A percentile compares a stretch with the other conserved stretches of the same genome.
Evolutionary conservation across 2,113 vertebrate species (phyloP).

Genomic region (Pheucticus melanocephalus): DNA sequence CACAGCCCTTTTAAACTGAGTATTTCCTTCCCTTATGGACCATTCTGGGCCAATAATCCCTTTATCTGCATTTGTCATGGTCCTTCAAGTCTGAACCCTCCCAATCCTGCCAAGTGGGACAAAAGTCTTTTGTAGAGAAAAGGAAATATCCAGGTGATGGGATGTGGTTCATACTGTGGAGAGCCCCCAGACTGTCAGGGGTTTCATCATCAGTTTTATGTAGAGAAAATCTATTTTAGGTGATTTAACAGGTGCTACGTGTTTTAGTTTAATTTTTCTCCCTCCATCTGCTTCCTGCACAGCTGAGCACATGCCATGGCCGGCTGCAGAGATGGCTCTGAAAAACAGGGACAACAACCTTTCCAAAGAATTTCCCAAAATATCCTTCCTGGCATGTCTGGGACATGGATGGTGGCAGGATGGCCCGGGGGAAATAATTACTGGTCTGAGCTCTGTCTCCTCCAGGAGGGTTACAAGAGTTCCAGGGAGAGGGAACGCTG

Average conservation of each 20-base stretch:
- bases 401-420: neutral
- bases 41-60: neutral
- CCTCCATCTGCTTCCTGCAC: constrained; percentile 29
- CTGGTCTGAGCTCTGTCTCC: neutral
- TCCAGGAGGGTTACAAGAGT: neutral
- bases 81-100: neutral
- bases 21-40: neutral
- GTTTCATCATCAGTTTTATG: neutral
- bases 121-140: neutral
- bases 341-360: neutral
- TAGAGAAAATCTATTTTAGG: constrained; percentile 19
- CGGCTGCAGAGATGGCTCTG: neutral
- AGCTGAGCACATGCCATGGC: neutral
- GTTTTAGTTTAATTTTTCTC: constrained; percentile 7
- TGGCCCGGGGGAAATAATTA: neutral
- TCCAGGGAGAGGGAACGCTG: neutral
- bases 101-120: neutral
- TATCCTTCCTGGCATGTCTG: neutral
- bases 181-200: neutral
- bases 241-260: constrained; percentile 8
- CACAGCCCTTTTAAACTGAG: rapidly evolving
- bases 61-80: neutral
- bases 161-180: neutral
- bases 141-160: neutral
- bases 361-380: constrained; percentile 19